These are phyloP conservation scores for Mesochorus sp. DNA, from an alignment of 2,888 invertebrate genomes.

Conservation along the genomic window DNA sequence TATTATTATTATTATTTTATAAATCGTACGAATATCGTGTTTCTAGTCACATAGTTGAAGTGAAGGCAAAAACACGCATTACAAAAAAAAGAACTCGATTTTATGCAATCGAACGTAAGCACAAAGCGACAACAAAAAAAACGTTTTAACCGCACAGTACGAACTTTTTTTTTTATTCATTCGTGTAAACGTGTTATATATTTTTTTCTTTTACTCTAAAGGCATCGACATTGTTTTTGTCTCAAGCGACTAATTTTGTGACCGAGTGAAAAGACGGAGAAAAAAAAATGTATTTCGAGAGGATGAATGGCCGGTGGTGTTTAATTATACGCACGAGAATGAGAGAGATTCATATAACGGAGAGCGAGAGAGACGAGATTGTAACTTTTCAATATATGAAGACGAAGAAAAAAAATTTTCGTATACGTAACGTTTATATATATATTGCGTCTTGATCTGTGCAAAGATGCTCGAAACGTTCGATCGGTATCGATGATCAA, in stretches of 20 bases:
- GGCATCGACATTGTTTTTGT: not conserved
- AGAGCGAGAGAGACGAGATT: too few relatives aligned
- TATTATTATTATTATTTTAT: conserved; percentile 72
- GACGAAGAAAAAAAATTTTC: conserved; percentile 9
- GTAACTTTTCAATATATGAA: conserved; percentile 6
- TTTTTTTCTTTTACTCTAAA: too few relatives aligned
- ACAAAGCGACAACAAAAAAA: too few relatives aligned
- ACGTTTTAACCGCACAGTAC: too few relatives aligned
- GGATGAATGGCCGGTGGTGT: not conserved
- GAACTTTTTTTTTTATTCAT: not conserved
- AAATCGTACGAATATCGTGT: conserved; percentile 78
- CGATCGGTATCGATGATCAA: conserved; percentile 31
- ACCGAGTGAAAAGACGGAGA: not conserved
- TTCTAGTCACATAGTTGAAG: conserved; percentile 79
- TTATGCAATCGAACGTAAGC: too few relatives aligned
- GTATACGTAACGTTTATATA: not conserved
- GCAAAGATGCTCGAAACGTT: conserved; percentile 32
- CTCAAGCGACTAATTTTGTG: not conserved
- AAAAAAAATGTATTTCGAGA: not conserved
- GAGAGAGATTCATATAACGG: not conserved
- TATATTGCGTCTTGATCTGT: not conserved
- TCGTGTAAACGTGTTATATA: too few relatives aligned
- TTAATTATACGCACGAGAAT: not conserved
- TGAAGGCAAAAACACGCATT: conserved; percentile 59
- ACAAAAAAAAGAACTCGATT: conserved; percentile 41